phyloP scores from a whole-genome alignment of 2,888 invertebrate genomes.

The Hyalella azteca region DNA sequence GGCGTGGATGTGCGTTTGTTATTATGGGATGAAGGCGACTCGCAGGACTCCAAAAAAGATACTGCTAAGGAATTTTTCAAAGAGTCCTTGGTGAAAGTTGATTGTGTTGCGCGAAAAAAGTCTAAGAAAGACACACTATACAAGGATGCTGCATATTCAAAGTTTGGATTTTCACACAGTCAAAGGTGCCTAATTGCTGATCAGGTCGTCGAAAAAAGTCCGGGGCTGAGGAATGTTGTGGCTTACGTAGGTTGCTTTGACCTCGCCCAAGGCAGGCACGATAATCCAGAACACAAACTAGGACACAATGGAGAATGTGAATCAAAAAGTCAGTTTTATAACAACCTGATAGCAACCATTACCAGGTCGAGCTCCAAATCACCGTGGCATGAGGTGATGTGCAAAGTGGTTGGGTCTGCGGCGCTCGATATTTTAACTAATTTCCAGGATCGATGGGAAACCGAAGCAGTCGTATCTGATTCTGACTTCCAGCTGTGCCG shows the following conservation, averaged over 20 bases:
- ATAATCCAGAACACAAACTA: conserved; percentile 19
- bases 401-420: conserved; percentile 18
- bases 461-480: conserved; percentile 13
- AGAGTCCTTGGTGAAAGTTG: conserved; percentile 23
- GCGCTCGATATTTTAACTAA: conserved; percentile 15
- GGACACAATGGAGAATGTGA: neutral
- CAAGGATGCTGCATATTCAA: neutral
- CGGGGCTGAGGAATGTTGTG: conserved; percentile 32
- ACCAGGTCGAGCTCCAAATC: conserved; percentile 17
- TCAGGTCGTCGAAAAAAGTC: conserved; percentile 22
- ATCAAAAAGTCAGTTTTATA: conserved; percentile 1
- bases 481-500: conserved; percentile 8
- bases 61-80: conserved; percentile 35
- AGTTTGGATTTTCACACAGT: neutral
- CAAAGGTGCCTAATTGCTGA: conserved; percentile 22
- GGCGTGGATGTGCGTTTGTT: conserved; percentile 26
- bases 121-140: conserved; percentile 11
- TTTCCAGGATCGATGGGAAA: conserved; percentile 23
- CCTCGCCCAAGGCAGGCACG: conserved; percentile 8
- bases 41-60: conserved; percentile 26
- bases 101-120: conserved; percentile 12
- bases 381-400: conserved; percentile 21
- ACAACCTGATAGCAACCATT: conserved; percentile 12
- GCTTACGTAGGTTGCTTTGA: conserved; percentile 25
- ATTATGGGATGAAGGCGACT: conserved; percentile 31